Base-by-base conservation (phyloP, 2,113 vertebrate species). In the Oceanodroma tethys region DNA sequence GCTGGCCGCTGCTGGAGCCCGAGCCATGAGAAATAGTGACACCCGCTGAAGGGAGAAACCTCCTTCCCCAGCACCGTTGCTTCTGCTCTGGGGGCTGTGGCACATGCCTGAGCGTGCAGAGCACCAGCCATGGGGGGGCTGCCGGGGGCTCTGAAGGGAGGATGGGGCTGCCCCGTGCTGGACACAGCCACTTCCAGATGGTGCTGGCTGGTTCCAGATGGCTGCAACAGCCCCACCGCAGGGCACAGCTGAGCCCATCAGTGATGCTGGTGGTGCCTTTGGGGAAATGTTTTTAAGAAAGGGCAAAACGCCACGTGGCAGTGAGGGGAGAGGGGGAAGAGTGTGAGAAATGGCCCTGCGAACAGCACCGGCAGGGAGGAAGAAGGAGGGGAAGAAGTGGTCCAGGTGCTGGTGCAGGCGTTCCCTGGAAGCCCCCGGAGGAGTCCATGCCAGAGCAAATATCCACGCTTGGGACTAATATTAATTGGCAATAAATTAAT, bases 321-420 rank as follows among this genome's bases (percentile, higher is more conserved):
- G 14, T 4, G 38, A 43, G 47, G 11, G 36, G 13, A 29, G 30
- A 34, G 22, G 11, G 18, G 16, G 5, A 1, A 32, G 67, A 27
- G 18, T 0, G 2, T 23, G 58, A 20, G 18, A 30, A 29, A 5
- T 2, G 3, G 42, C 9, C 1, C 4, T 30, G 10, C 6, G 45
- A 78, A 36, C 43, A 45, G 59, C 21, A 9, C 0, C 11, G 43
- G 3, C 0, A 12, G 40, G 23, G 19, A 71, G 42, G 22, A 12
- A 14, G 6, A 30, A n/a, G 17, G 11, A 50, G 11, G 22, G 5
- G n/a, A 65, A 8, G 34, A 19, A 40, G 1, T 21, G 11, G 2
- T 17, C 7, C 6, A 8, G 45, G 15, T 9, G 45, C 17, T 58
- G n/a, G 34, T 13, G 29, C 23, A 38, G 43, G 10, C 3, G 1